Evolutionary conservation across 2,797 vertebrate species (phyloP).

Genomic region (Bradypus variegatus): DNA sequence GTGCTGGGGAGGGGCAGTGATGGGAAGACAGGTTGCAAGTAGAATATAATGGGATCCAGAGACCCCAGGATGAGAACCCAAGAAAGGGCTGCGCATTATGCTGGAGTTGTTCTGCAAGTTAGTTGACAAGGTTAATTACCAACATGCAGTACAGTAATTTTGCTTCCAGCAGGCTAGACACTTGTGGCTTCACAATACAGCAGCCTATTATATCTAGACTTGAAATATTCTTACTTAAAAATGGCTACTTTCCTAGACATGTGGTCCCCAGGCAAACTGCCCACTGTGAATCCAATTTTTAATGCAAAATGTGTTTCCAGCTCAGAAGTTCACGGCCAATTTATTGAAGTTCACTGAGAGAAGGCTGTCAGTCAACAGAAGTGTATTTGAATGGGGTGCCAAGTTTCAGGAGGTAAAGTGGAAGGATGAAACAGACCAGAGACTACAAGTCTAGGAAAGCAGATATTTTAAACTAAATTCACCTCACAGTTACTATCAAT

Average conservation of each 20-base stretch:
- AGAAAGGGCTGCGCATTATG: neutral
- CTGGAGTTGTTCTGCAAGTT: neutral
- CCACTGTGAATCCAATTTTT: conserved; percentile 39
- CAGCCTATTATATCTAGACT: neutral
- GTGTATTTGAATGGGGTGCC: neutral
- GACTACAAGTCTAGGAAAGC: neutral
- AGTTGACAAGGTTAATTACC: conserved; percentile 25
- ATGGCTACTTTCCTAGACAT: conserved; percentile 35
- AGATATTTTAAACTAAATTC: neutral
- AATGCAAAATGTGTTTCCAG: conserved; percentile 53
- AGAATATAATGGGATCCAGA: neutral
- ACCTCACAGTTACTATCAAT: neutral
- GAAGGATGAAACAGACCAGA: neutral
- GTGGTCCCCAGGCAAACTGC: conserved; percentile 46
- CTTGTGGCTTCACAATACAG: neutral
- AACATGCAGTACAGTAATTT: neutral
- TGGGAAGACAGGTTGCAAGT: neutral
- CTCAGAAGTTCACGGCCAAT: conserved; percentile 23
- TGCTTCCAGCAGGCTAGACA: conserved; percentile 4
- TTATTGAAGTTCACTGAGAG: conserved; percentile 35
- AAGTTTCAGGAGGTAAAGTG: neutral
- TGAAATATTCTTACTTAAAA: conserved; percentile 43
- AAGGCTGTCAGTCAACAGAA: conserved; percentile 29
- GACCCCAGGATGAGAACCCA: neutral
- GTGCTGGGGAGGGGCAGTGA: too few relatives aligned